Evolutionary conservation across 2,797 vertebrate genomes (phyloP).

Genomic region (Lagorchestes hirsutus): DNA sequence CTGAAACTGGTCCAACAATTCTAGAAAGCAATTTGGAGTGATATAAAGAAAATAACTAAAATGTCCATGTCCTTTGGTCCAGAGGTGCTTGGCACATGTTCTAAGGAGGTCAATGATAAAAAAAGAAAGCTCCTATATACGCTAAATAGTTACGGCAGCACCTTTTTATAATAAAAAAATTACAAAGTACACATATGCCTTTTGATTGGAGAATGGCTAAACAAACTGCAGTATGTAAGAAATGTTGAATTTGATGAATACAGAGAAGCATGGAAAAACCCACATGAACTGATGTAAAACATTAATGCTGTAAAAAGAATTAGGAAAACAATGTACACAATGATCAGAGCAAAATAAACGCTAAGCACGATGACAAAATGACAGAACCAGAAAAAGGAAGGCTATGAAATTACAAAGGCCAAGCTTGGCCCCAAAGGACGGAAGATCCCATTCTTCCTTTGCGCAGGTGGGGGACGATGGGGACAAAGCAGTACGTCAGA

Average conservation of each 20-base stretch:
- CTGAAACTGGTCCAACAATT: not conserved
- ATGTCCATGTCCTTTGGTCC: not conserved
- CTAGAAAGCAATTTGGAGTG: not conserved
- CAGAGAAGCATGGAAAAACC: not conserved
- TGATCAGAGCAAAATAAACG: not conserved
- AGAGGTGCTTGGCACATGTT: not conserved
- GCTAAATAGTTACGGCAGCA: not conserved
- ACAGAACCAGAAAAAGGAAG: not conserved
- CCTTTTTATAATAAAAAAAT: not conserved
- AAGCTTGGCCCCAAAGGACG: not conserved
- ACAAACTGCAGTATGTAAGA: not conserved
- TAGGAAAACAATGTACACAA: not conserved
- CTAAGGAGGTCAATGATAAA: not conserved
- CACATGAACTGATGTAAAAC: not conserved
- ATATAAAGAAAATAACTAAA: not conserved
- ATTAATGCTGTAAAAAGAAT: not conserved
- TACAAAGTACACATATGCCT: not conserved
- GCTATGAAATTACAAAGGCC: not conserved
- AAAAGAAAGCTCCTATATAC: not conserved
- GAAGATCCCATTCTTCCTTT: not conserved
- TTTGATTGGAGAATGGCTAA: not conserved
- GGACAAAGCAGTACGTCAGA: rapidly evolving
- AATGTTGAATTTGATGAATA: not conserved
- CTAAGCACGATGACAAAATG: not conserved
- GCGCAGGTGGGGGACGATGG: rapidly evolving